Conservation (phyloP, 1,140 invertebrate species). For the Panulirus ornatus region DNA sequence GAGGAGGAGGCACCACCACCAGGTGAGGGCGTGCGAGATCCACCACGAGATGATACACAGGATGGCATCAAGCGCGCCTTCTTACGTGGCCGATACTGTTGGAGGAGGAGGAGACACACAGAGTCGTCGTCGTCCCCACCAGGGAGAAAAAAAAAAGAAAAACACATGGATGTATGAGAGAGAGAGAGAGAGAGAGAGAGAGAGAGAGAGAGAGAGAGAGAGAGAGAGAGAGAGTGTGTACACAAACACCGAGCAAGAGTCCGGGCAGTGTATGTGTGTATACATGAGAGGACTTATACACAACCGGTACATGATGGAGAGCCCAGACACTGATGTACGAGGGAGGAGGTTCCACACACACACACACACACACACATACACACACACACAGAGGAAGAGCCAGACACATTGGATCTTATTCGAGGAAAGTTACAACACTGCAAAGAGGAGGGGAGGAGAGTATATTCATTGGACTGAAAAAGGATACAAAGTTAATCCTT, state of each 20-base stretch:
- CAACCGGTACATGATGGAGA: not conserved
- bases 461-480: no score
- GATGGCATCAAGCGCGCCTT: constrained; percentile 49
- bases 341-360: not conserved
- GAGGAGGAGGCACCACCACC: not conserved
- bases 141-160: not conserved
- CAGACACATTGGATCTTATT: not conserved
- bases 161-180: not conserved
- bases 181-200: not conserved
- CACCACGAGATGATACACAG: not conserved
- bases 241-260: not conserved
- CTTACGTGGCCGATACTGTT: constrained; percentile 60
- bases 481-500: no score
- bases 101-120: not conserved
- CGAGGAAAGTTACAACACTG: not conserved
- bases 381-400: not conserved
- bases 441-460: not conserved
- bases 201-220: not conserved
- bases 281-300: not conserved
- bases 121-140: not conserved
- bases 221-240: not conserved
- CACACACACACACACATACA: constrained; percentile 1
- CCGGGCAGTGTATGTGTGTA: not conserved
- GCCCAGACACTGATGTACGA: not conserved
- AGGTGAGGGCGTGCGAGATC: constrained; percentile 36